These are phyloP conservation scores for Leptinotarsa rubiginosa DNA, from an alignment of 2,888 invertebrate species.

Conservation along the genomic window DNA sequence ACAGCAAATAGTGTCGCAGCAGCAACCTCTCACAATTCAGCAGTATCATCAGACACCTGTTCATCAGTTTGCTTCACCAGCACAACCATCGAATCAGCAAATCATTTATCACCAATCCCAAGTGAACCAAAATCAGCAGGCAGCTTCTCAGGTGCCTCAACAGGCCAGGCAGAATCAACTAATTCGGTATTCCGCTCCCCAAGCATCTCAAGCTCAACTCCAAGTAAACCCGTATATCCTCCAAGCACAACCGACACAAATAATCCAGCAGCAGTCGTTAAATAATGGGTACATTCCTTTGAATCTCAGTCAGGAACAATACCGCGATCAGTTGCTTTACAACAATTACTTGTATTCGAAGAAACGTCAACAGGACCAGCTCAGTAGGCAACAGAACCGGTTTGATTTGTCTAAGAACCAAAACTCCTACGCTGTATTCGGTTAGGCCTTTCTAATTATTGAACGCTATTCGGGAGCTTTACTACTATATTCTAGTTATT, in stretches of 20 bases:
- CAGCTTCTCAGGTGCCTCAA: slow-evolving; percentile 41
- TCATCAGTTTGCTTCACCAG: slow-evolving; percentile 28
- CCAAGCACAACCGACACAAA: slow-evolving; percentile 22
- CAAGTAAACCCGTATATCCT: background rate
- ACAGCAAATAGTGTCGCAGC: slow-evolving; percentile 30
- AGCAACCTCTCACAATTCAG: slow-evolving; percentile 31
- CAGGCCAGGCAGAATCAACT: background rate
- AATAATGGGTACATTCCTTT: slow-evolving; percentile 52
- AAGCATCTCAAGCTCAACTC: slow-evolving; percentile 3
- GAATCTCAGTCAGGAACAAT: slow-evolving; percentile 50
- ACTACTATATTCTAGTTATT: slow-evolving; percentile 7
- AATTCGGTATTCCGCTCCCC: background rate
- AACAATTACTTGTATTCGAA: slow-evolving; percentile 55
- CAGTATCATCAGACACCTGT: slow-evolving; percentile 34
- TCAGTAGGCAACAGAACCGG: slow-evolving; percentile 57
- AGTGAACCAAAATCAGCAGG: slow-evolving; percentile 12
- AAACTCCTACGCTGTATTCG: slow-evolving; percentile 54
- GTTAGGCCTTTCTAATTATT: slow-evolving; percentile 39
- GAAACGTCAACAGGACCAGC: slow-evolving; percentile 53
- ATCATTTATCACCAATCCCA: slow-evolving; percentile 26
- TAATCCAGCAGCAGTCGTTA: slow-evolving; percentile 1
- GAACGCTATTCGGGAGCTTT: background rate
- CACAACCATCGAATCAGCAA: slow-evolving; percentile 30
- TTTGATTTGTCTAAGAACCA: slow-evolving; percentile 55
- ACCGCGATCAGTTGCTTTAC: slow-evolving; percentile 52